These are phyloP conservation scores for Alentia gelatinosa DNA, from an alignment of 2,888 invertebrate genomes.

Conservation along the genomic window DNA sequence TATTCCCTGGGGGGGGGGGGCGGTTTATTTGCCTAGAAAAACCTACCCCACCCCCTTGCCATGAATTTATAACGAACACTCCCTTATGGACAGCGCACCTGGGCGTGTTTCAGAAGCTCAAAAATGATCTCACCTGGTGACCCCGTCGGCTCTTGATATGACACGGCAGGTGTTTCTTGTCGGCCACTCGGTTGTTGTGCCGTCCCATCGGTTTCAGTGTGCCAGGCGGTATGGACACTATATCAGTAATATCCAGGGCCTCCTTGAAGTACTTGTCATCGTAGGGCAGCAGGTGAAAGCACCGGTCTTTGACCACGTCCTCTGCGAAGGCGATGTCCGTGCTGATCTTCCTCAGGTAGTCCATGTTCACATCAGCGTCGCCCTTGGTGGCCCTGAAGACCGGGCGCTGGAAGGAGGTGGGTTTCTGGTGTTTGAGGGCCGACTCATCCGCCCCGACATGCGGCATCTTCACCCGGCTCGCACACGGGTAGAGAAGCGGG, in stretches of 20 bases:
- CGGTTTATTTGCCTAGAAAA: too few species aligned
- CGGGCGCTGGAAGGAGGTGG: not conserved
- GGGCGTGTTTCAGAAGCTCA: too few species aligned
- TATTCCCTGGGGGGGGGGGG: too few species aligned
- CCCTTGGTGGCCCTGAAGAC: not conserved
- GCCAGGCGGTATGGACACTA: slow-evolving; percentile 67
- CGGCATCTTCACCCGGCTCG: slow-evolving; percentile 73
- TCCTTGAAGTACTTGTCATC: slow-evolving; percentile 75
- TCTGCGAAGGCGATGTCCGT: slow-evolving; percentile 75
- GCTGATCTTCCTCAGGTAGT: slow-evolving; percentile 74
- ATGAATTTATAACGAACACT: too few species aligned
- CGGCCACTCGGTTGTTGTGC: slow-evolving; percentile 70
- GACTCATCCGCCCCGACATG: slow-evolving; percentile 73
- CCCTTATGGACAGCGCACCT: not conserved
- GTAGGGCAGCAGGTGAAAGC: slow-evolving; percentile 77
- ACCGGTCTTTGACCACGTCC: slow-evolving; percentile 77
- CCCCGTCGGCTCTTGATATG: slow-evolving; percentile 69
- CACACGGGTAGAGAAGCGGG: slow-evolving; percentile 74
- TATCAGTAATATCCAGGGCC: slow-evolving; percentile 71
- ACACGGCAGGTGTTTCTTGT: slow-evolving; percentile 74
- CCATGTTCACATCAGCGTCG: slow-evolving; percentile 59
- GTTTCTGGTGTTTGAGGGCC: slow-evolving; percentile 61
- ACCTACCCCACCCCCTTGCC: too few species aligned
- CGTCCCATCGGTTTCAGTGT: slow-evolving; percentile 69
- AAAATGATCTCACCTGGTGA: slow-evolving; percentile 63